Evolutionary conservation across 2,113 vertebrate genomes (phyloP).

Genomic region (Cyphomyrus discorhynchus): DNA sequence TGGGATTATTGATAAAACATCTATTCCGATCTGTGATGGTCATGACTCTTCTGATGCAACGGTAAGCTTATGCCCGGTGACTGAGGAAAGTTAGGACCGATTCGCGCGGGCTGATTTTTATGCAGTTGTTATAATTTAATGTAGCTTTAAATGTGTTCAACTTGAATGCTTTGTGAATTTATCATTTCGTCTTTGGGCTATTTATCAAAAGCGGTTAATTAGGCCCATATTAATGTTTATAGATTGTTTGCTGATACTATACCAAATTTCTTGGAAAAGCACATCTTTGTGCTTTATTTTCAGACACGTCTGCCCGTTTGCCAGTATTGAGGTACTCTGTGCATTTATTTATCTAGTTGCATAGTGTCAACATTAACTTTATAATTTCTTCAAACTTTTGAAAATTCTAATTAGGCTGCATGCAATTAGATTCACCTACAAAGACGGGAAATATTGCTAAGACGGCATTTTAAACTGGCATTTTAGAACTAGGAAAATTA

Average conservation of each 20-base stretch:
- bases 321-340: not conserved
- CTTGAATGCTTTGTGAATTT: not conserved
- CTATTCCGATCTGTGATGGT: constrained; percentile 48
- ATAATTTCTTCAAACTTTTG: not conserved
- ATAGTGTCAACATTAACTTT: not conserved
- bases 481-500: not conserved
- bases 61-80: constrained; percentile 44
- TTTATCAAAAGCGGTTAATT: not conserved
- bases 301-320: not conserved
- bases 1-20: constrained; percentile 51
- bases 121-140: not conserved
- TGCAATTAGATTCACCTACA: not conserved
- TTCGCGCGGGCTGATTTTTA: not conserved
- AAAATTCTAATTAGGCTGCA: not conserved
- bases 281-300: not conserved
- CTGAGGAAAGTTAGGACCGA: not conserved
- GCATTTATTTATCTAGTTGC: not conserved
- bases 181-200: not conserved
- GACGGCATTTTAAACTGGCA: not conserved
- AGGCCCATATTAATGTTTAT: not conserved
- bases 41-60: constrained; percentile 51
- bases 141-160: not conserved
- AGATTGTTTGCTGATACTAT: not conserved
- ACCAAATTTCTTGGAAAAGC: not conserved
- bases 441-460: not conserved